Evolutionary conservation across 1,140 invertebrate genomes (phyloP).

Genomic region (Bombus superbus): DNA sequence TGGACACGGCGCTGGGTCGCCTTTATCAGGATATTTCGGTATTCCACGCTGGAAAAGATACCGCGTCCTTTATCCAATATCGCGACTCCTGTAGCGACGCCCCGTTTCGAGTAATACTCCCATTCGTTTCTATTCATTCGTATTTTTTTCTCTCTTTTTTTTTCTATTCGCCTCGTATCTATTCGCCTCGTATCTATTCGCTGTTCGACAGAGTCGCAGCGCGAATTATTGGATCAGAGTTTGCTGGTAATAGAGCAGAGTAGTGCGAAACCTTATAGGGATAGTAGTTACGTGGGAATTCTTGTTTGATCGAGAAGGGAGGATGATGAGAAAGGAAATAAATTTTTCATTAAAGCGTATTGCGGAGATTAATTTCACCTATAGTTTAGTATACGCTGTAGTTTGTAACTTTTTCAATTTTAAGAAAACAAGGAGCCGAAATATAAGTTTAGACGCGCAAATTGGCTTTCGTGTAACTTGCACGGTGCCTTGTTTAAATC

Average conservation of each 20-base stretch:
- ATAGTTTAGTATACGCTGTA: not conserved
- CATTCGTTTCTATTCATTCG: not conserved
- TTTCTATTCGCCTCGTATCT: not conserved
- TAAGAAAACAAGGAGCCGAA: not conserved
- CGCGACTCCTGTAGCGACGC: not conserved
- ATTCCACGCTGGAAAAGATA: not conserved
- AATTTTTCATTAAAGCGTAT: no score
- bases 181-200: no score
- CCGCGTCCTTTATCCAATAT: not conserved
- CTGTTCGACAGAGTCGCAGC: no score
- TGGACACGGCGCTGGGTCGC: not conserved
- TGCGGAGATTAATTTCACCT: no score
- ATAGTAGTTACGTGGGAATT: no score
- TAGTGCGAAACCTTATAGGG: no score
- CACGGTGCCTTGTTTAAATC: not conserved
- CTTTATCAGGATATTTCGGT: conserved; percentile 16
- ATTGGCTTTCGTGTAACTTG: not conserved
- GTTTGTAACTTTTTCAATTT: not conserved
- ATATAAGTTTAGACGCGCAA: not conserved
- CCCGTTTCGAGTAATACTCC: no score
- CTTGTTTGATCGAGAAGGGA: no score
- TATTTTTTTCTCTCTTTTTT: not conserved
- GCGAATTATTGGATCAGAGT: no score
- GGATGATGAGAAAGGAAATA: no score
- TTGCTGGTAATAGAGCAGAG: no score